Evolutionary conservation across 1,140 invertebrate species (phyloP), one percentile per base, ranked within the genome.

Genomic region (Papilio machaon): DNA sequence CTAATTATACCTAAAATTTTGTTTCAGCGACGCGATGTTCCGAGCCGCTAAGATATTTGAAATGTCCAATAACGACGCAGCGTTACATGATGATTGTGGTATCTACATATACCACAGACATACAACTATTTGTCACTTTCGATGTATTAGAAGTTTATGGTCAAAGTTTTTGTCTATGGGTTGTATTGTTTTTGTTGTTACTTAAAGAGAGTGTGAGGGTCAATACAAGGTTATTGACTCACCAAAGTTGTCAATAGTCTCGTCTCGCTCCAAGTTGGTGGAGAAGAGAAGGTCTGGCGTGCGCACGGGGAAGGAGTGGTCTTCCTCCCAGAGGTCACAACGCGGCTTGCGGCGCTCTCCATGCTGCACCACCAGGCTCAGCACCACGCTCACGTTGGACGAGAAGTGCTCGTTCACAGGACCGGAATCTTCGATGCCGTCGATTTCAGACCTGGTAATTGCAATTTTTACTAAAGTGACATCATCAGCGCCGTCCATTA

Each of bases 191-290:
- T 30, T 2, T 30, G 23, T 0, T 43, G 1, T 43, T 43, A 2
- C 3, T 43, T 7, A 43, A 43, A 43, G 38, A 43, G 38, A 43
- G 38, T 43, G 1, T 43, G 7, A 43, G 38, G 38, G 38, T 6
- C 38, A 43, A 43, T 7, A 43, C 7, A 7, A 43, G 38, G 2
- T 2, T 0, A 43, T 43, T 0, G 2, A 87, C 91, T 92, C 82
- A 96, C 97, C 96, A 90, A 98, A 98, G 86, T 97, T 97, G 83
- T 98, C 97, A 13, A 97, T 94, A 84, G 96, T 97, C 90, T 98
- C 97, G 73, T 98, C 97, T 91, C 97, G 96, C 92, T 99, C 98
- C 54, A 98, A 94, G 80, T 96, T 97, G 1, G 96, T 97, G 17
- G 96, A 96, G 89, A 99, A 99, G 0, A 99, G 91, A 5, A 97